A percentile compares a stretch with the other conserved stretches of the same genome.
phyloP scores from a whole-genome alignment of 2,888 invertebrate species.

The Drosophila fungiperda region DNA sequence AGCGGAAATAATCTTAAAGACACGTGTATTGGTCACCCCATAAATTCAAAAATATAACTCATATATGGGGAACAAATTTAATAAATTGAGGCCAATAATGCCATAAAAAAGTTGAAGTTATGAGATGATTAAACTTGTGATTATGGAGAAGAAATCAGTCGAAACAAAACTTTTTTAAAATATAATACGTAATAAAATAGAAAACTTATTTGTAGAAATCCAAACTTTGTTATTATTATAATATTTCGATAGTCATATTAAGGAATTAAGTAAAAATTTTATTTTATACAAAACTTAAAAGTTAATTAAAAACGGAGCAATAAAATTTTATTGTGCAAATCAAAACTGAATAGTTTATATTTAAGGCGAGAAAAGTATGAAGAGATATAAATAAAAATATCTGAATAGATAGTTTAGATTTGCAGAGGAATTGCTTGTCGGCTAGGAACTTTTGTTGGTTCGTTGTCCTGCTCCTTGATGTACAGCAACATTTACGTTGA shows the following conservation, averaged over 20 bases:
- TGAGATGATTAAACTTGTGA: neutral
- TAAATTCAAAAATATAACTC: neutral
- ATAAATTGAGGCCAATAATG: neutral
- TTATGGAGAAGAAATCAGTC: neutral
- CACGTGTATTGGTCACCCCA: constrained; percentile 43
- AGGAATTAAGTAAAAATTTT: too few relatives aligned
- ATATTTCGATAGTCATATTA: neutral
- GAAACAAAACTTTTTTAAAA: neutral
- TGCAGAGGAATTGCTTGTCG: constrained; percentile 18
- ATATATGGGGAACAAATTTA: constrained; percentile 1
- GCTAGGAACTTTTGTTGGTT: too few relatives aligned
- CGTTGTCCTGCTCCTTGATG: constrained; percentile 2
- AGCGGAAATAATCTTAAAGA: constrained; percentile 31
- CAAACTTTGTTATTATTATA: neutral
- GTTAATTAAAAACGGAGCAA: neutral
- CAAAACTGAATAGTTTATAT: neutral
- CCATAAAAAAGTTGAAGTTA: neutral
- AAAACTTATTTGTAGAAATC: neutral
- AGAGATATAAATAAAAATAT: neutral
- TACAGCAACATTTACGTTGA: constrained; percentile 63
- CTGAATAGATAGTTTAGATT: neutral
- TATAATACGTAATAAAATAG: neutral
- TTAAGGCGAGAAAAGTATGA: neutral
- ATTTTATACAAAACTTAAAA: too few relatives aligned
- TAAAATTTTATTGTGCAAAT: neutral